These are phyloP conservation scores for Macrostomum cliftonense DNA, from an alignment of 2,888 invertebrate genomes.

Conservation along the genomic window DNA sequence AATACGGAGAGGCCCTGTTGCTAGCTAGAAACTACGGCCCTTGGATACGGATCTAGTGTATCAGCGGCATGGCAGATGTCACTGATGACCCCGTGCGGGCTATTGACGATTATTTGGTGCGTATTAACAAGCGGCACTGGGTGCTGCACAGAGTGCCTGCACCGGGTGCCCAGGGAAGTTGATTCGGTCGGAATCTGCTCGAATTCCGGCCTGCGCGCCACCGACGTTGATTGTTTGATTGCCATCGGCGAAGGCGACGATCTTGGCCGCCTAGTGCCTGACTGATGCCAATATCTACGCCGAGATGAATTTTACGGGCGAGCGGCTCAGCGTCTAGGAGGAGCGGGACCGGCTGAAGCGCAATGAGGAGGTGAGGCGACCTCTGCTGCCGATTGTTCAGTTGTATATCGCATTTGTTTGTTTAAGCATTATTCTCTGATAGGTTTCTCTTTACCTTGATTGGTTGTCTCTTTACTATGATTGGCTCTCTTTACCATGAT, in stretches of 20 bases:
- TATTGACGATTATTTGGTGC: conserved; percentile 57
- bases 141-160: conserved; percentile 59
- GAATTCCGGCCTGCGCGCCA: conserved; percentile 53
- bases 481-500: no score
- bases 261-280: conserved; percentile 17
- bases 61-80: conserved; percentile 58
- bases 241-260: conserved; percentile 29
- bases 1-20: conserved; percentile 53
- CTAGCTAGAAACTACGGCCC: conserved; percentile 51
- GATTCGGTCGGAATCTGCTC: conserved; percentile 52
- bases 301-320: neutral
- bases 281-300: conserved; percentile 16
- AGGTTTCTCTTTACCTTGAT: no score
- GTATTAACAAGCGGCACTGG: conserved; percentile 57
- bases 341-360: neutral
- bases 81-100: conserved; percentile 50
- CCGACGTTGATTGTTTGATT: conserved; percentile 47
- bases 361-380: conserved; percentile 1
- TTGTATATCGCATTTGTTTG: no score
- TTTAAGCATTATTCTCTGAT: no score
- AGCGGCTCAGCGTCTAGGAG: neutral
- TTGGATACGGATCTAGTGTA: conserved; percentile 59
- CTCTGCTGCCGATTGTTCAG: no score
- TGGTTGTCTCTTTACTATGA: no score
- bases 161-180: conserved; percentile 52